Percentiles rank a stretch among this genome's conserved stretches.
Evolutionary conservation across 2,797 vertebrate genomes (phyloP).

Genomic region (Chlorospingus flavigularis): DNA sequence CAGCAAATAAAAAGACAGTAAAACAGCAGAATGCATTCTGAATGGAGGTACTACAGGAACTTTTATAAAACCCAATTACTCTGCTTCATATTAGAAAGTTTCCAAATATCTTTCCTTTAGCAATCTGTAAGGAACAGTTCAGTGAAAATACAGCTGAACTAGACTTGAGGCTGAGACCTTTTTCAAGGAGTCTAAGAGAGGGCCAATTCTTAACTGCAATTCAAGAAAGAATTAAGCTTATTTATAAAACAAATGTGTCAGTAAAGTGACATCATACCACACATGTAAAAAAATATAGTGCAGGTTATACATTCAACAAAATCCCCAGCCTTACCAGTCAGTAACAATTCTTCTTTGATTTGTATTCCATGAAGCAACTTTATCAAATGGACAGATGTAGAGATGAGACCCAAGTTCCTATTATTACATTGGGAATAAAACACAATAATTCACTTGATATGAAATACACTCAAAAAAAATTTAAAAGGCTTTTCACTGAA

Average conservation of each 20-base stretch:
- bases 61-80: neutral
- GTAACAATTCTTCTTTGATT: conserved; percentile 57
- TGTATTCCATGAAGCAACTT: conserved; percentile 68
- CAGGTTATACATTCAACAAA: neutral
- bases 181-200: neutral
- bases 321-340: conserved; percentile 68
- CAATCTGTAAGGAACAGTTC: neutral
- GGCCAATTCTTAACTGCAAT: neutral
- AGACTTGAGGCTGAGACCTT: neutral
- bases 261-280: neutral
- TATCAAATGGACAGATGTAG: conserved; percentile 67
- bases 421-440: neutral
- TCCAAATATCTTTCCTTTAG: neutral
- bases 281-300: rapidly evolving
- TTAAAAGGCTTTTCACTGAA: neutral
- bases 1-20: neutral
- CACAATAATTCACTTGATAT: neutral
- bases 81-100: neutral
- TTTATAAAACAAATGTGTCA: neutral
- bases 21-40: neutral
- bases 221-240: neutral
- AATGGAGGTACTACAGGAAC: neutral
- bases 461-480: neutral
- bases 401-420: conserved; percentile 74
- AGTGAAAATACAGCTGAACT: neutral